Conservation (phyloP, 1,140 invertebrate species). For the Phymastichus coffea region DNA sequence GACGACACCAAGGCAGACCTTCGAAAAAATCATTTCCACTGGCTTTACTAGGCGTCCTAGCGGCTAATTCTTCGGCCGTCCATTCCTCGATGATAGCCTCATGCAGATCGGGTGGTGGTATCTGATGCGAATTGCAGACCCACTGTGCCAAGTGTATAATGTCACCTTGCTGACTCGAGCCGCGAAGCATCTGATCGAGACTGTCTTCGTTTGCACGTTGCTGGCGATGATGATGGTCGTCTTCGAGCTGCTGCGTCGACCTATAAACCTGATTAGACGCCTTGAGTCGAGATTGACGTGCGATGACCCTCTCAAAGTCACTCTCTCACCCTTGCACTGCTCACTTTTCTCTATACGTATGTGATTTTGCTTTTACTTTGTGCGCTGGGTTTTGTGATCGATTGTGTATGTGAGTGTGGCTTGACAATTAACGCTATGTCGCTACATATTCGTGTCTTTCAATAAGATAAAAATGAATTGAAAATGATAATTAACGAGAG, state of each 20-base stretch:
- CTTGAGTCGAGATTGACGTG: too few species aligned
- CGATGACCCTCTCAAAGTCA: too few species aligned
- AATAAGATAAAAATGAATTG: too few species aligned
- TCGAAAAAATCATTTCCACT: conserved; percentile 4
- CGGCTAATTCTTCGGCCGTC: conserved; percentile 60
- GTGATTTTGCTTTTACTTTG: too few species aligned
- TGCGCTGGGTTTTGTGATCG: too few species aligned
- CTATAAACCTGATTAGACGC: conserved; percentile 1
- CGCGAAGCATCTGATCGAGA: conserved; percentile 11
- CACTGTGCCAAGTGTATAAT: conserved; percentile 68
- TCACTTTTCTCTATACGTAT: too few species aligned
- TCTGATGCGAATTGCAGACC: conserved; percentile 61
- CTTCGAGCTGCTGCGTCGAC: conserved; percentile 17
- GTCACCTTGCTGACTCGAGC: conserved; percentile 30
- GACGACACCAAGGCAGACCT: neutral
- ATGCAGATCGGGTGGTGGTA: conserved; percentile 53
- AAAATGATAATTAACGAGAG: too few species aligned
- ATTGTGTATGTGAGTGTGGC: too few species aligned
- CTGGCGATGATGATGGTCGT: conserved; percentile 5
- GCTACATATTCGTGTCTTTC: too few species aligned
- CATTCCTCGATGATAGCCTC: conserved; percentile 61
- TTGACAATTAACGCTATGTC: too few species aligned
- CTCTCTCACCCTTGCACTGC: too few species aligned
- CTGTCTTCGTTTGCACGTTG: conserved; percentile 2
- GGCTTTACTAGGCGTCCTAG: conserved; percentile 40